These are phyloP conservation scores for Galago senegalensis DNA, from an alignment of 2,797 vertebrate genomes.

Conservation along the genomic window DNA sequence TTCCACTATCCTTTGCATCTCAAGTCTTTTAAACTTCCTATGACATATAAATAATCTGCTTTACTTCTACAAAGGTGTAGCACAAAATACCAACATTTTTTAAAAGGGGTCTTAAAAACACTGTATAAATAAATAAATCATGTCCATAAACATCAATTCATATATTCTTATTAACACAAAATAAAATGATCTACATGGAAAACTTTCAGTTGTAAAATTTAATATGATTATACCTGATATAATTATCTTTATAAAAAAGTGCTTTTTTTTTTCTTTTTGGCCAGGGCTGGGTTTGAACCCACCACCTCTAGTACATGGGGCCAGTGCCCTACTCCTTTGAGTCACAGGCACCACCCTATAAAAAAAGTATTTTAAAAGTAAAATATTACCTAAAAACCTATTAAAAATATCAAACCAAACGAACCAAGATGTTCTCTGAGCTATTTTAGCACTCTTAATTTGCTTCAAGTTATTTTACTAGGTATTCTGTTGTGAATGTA, in stretches of 20 bases:
- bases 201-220: conserved; percentile 47
- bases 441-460: conserved; percentile 59
- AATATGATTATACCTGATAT: neutral
- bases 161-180: neutral
- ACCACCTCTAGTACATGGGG: too few species aligned
- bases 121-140: neutral
- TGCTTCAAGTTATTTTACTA: conserved; percentile 55
- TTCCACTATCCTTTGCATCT: conserved; percentile 8
- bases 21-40: conserved; percentile 1
- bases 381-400: neutral
- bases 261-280: too few species aligned
- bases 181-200: conserved; percentile 55
- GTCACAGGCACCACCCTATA: too few species aligned
- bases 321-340: too few species aligned
- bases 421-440: conserved; percentile 43
- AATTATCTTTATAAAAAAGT: neutral
- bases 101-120: conserved; percentile 43
- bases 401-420: conserved; percentile 28
- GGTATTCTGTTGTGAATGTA: neutral
- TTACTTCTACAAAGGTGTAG: conserved; percentile 29
- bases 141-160: neutral
- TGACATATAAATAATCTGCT: conserved; percentile 1
- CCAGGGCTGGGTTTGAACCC: too few species aligned
- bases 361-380: conserved; percentile 50
- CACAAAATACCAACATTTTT: conserved; percentile 59